Conservation (phyloP, 2,113 vertebrate species). For the Dasyornis broadbenti region DNA sequence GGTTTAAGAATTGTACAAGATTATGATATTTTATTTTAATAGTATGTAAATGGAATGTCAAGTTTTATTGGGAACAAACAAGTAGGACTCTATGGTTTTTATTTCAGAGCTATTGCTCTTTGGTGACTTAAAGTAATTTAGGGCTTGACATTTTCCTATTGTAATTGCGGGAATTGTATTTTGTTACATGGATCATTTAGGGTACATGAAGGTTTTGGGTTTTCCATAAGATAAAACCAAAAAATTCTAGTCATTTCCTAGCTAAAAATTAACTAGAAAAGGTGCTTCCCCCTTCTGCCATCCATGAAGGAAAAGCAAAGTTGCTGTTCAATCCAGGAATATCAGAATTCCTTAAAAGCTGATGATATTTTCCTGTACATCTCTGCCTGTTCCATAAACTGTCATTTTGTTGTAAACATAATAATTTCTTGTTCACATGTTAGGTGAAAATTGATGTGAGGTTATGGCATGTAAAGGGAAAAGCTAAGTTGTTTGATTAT, state of each 20-base stretch:
- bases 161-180: neutral
- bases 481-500: neutral
- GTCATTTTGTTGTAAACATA: neutral
- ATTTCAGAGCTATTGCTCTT: neutral
- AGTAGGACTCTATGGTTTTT: neutral
- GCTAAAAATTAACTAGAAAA: neutral
- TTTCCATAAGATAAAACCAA: neutral
- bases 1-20: neutral
- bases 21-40: neutral
- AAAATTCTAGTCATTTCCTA: neutral
- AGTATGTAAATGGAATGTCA: neutral
- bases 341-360: neutral
- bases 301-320: neutral
- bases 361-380: neutral
- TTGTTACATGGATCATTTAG: neutral
- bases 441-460: neutral
- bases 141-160: neutral
- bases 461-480: neutral
- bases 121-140: neutral
- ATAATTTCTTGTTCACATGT: neutral
- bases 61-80: neutral
- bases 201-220: fast-evolving
- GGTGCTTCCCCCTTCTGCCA: fast-evolving
- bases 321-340: neutral
- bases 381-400: neutral